A percentile compares a stretch with the other conserved stretches of the same genome.
Evolutionary conservation across 2,888 invertebrate species (phyloP).

Genomic region (Rhingia campestris): DNA sequence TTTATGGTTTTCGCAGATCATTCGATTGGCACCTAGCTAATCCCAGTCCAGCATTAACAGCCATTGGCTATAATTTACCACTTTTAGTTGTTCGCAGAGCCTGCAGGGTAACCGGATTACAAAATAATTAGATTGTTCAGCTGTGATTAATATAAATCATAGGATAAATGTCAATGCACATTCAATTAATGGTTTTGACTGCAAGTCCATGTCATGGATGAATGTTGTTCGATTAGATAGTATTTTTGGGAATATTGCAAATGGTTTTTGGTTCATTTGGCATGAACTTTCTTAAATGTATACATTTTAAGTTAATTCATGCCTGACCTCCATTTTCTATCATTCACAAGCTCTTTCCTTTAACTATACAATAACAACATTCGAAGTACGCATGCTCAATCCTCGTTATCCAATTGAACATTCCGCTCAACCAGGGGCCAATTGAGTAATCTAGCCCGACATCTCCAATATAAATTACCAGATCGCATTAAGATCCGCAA

Average conservation of each 20-base stretch:
- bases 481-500: slow-evolving; percentile 77
- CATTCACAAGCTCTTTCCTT: not conserved
- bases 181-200: slow-evolving; percentile 15
- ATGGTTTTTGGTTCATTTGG: not conserved
- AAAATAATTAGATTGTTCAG: not conserved
- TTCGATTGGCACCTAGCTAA: slow-evolving; percentile 17
- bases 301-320: not conserved
- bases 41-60: not conserved
- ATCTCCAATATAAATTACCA: slow-evolving; percentile 77
- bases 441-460: slow-evolving; percentile 64
- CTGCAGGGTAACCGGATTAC: slow-evolving; percentile 14
- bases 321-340: not conserved
- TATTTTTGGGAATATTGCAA: not conserved
- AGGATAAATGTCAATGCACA: slow-evolving; percentile 39
- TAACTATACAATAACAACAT: slow-evolving; percentile 1
- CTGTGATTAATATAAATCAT: slow-evolving; percentile 33
- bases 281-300: not conserved
- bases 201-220: not conserved
- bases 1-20: slow-evolving; percentile 30
- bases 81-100: slow-evolving; percentile 1
- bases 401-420: slow-evolving; percentile 67
- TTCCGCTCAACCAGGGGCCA: slow-evolving; percentile 49
- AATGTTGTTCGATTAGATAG: not conserved
- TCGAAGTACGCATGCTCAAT: slow-evolving; percentile 49
- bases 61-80: not conserved